Evolutionary conservation across 2,797 vertebrate genomes (phyloP).

Genomic region (Cossypha caffra): DNA sequence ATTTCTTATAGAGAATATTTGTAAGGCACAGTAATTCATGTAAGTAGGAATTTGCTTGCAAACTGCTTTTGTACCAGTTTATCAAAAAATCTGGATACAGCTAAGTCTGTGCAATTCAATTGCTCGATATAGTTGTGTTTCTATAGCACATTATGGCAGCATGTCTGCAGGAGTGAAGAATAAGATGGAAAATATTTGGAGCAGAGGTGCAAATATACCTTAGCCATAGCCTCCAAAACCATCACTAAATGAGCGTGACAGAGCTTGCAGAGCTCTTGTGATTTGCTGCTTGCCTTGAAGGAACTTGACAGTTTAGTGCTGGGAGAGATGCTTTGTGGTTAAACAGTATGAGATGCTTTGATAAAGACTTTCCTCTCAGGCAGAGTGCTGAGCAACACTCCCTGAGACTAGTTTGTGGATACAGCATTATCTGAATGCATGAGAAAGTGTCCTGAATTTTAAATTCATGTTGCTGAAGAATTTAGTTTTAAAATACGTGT

Average conservation of each 20-base stretch:
- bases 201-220: not conserved
- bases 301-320: not conserved
- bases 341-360: not conserved
- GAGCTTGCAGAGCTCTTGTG: constrained; percentile 3
- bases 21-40: not conserved
- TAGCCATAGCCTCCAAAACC: not conserved
- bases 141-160: not conserved
- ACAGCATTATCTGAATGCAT: accelerated
- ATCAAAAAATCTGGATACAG: accelerated
- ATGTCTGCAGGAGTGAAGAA: not conserved
- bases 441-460: not conserved
- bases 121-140: accelerated
- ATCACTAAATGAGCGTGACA: not conserved
- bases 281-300: not conserved
- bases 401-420: not conserved
- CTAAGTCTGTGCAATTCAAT: not conserved
- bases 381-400: not conserved
- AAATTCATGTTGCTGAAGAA: not conserved
- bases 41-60: not conserved
- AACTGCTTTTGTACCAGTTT: not conserved
- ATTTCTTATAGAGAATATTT: not conserved
- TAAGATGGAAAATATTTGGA: not conserved
- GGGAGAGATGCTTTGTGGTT: not conserved
- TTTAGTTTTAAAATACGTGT: not conserved
- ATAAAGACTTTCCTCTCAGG: not conserved